Evolutionary conservation across 2,113 vertebrate genomes (phyloP).

Genomic region (Tragelaphus strepsiceros): DNA sequence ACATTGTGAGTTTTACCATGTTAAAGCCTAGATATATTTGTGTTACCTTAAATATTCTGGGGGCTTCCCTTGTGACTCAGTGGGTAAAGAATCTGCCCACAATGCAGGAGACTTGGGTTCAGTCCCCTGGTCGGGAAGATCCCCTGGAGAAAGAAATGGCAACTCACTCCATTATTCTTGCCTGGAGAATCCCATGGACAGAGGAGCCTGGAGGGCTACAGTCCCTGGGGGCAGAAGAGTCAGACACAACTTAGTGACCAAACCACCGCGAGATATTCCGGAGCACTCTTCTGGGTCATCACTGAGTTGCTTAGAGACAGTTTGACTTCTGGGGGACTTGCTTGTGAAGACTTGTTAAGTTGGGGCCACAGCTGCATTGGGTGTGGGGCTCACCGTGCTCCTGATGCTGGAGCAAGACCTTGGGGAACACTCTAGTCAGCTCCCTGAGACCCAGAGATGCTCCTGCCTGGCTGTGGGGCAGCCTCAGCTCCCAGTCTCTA

Average conservation of each 20-base stretch:
- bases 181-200: neutral
- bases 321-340: neutral
- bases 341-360: neutral
- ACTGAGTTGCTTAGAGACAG: neutral
- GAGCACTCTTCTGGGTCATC: neutral
- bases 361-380: neutral
- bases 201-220: neutral
- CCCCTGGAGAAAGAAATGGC: neutral
- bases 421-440: accelerated
- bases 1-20: neutral
- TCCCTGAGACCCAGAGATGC: accelerated
- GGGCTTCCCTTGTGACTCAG: neutral
- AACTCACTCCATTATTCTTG: neutral
- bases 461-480: too few relatives aligned
- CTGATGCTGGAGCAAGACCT: neutral
- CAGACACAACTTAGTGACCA: neutral
- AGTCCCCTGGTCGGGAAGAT: neutral
- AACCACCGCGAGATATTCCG: neutral
- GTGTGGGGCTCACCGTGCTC: accelerated
- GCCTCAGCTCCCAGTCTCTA: neutral
- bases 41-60: neutral
- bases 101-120: neutral
- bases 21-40: neutral
- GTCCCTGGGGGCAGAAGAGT: neutral
- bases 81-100: neutral